phyloP scores from a whole-genome alignment of 2,113 vertebrate genomes.

The Mustela lutreola region DNA sequence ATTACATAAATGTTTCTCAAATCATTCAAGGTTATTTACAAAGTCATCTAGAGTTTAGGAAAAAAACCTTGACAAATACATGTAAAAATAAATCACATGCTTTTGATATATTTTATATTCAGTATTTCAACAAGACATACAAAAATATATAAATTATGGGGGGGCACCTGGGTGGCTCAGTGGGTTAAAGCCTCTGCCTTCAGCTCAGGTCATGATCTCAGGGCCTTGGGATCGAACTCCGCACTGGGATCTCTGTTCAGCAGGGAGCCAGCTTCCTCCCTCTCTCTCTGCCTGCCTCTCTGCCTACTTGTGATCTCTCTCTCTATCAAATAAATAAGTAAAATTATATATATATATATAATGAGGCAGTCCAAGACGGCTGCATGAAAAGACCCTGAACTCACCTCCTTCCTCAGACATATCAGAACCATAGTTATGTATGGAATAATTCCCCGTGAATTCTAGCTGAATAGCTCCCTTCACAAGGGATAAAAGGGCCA shows the following conservation, averaged over 20 bases:
- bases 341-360: not conserved
- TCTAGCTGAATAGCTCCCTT: not conserved
- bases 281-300: too few species aligned
- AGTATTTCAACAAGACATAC: slow-evolving; percentile 41
- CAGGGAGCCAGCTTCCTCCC: too few species aligned
- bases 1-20: slow-evolving; percentile 25
- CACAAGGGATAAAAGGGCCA: not conserved
- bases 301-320: too few species aligned
- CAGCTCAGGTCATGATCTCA: too few species aligned
- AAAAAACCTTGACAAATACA: slow-evolving; percentile 33
- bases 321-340: too few species aligned
- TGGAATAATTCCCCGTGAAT: not conserved
- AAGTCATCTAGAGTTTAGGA: slow-evolving; percentile 24
- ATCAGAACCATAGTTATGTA: not conserved
- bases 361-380: not conserved
- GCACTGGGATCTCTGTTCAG: too few species aligned
- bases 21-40: slow-evolving; percentile 28
- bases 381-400: not conserved
- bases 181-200: too few species aligned
- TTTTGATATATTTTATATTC: slow-evolving; percentile 29
- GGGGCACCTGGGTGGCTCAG: too few species aligned
- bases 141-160: not conserved
- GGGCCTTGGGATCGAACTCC: too few species aligned
- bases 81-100: not conserved
- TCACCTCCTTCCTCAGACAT: not conserved